phyloP scores from a whole-genome alignment of 2,113 vertebrate species.

The Stomatorhinus ivindoensis region DNA sequence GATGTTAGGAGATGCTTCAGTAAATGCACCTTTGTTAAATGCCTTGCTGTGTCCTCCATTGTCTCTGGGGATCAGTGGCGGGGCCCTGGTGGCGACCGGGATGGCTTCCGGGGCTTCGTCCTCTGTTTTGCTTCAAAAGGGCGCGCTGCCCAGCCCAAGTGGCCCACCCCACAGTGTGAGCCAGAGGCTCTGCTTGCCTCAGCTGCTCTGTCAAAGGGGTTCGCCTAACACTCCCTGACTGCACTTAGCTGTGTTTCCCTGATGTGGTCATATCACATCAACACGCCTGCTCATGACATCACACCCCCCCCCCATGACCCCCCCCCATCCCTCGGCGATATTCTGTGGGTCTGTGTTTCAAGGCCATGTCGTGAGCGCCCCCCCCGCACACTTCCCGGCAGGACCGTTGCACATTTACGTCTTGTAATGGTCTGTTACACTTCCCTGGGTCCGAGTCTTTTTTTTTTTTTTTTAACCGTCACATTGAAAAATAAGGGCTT shows the following conservation, averaged over 20 bases:
- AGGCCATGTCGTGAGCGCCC: conserved; percentile 68
- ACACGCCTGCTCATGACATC: conserved; percentile 79
- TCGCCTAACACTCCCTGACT: conserved; percentile 91
- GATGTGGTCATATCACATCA: conserved; percentile 94
- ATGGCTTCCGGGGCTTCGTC: conserved; percentile 39
- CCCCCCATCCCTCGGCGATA: conserved; percentile 68
- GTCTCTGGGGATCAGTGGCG: not conserved
- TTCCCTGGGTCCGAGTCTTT: conserved; percentile 78
- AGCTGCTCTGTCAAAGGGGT: conserved; percentile 84
- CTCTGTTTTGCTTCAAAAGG: conserved; percentile 81
- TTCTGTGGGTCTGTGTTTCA: conserved; percentile 67
- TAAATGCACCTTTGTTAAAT: not conserved
- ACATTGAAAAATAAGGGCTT: conserved; percentile 66
- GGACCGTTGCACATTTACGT: conserved; percentile 75
- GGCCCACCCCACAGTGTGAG: conserved; percentile 73
- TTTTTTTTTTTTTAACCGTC: conserved; percentile 43
- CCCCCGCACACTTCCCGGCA: conserved; percentile 75
- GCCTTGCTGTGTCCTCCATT: not conserved
- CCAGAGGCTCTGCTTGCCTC: conserved; percentile 85
- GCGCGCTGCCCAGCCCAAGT: conserved; percentile 72
- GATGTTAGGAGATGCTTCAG: not conserved
- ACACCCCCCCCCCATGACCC: conserved; percentile 51
- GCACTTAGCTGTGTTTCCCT: conserved; percentile 94
- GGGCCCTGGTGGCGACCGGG: conserved; percentile 22
- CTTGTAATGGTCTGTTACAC: conserved; percentile 82